Percentiles rank a stretch among this genome's conserved stretches.
phyloP scores from a whole-genome alignment of 2,113 vertebrate genomes.

The Lepus americanus region DNA sequence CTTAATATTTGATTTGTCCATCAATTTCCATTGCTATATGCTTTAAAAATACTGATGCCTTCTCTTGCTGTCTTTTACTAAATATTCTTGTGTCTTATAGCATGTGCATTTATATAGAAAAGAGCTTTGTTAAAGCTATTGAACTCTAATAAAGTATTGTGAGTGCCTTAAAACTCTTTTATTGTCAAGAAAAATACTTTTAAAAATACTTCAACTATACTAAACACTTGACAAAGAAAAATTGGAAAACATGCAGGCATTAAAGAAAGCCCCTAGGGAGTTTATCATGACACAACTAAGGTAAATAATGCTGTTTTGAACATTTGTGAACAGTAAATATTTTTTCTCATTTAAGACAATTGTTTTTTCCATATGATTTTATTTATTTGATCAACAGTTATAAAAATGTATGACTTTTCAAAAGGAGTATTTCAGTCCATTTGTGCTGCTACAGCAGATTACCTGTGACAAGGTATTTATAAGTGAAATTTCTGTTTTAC shows the following conservation, averaged over 20 bases:
- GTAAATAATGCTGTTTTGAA: constrained; percentile 38
- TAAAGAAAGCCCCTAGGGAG: background rate
- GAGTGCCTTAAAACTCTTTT: background rate
- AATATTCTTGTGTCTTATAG: background rate
- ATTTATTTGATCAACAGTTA: background rate
- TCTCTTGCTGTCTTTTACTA: background rate
- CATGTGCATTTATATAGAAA: background rate
- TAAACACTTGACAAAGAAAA: constrained; percentile 15
- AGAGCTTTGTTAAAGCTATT: background rate
- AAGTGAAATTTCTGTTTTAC: background rate
- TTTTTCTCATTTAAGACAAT: background rate
- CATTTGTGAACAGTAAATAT: background rate
- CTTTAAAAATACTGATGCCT: background rate
- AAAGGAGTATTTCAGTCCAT: background rate
- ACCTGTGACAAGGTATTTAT: background rate
- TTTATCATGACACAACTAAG: background rate
- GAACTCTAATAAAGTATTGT: background rate
- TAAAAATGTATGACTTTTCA: background rate
- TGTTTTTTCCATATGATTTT: background rate
- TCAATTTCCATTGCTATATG: background rate
- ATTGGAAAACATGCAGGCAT: background rate
- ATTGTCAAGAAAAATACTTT: background rate
- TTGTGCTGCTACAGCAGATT: background rate
- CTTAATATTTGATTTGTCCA: background rate
- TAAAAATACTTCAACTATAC: background rate